These are phyloP conservation scores for Hemithea aestivaria DNA, from an alignment of 2,888 invertebrate genomes.

Conservation along the genomic window DNA sequence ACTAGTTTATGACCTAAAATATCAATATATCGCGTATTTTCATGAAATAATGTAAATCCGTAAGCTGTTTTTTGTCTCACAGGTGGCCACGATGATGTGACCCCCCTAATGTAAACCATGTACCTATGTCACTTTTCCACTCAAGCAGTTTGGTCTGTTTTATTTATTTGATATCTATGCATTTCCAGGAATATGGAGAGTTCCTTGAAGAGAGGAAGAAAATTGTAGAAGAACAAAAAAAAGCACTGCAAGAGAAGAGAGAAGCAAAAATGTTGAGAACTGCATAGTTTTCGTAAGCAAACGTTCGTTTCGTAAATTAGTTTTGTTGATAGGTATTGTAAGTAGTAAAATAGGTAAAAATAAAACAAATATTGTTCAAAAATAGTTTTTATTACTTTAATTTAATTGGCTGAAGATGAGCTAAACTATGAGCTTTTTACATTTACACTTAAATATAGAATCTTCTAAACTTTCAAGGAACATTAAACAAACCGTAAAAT, in stretches of 20 bases:
- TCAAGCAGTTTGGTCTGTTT: neutral
- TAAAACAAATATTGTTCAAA: conserved; percentile 21
- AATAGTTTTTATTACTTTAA: conserved; percentile 25
- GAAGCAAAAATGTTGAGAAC: conserved; percentile 95
- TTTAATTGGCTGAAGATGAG: conserved; percentile 21
- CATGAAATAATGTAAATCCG: too few species aligned
- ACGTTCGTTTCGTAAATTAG: conserved; percentile 16
- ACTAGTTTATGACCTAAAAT: too few species aligned
- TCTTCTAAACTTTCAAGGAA: conserved; percentile 2
- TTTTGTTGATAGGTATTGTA: conserved; percentile 21
- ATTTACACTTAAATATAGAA: conserved; percentile 5
- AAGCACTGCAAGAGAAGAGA: conserved; percentile 87
- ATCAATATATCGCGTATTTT: too few species aligned
- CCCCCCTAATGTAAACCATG: too few species aligned
- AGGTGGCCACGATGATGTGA: too few species aligned
- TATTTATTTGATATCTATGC: neutral
- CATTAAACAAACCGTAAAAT: conserved; percentile 2
- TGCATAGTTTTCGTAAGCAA: conserved; percentile 63
- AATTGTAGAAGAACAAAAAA: conserved; percentile 85
- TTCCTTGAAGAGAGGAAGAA: conserved; percentile 88
- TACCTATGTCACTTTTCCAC: too few species aligned
- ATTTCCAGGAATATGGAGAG: conserved; percentile 84
- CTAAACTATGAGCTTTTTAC: conserved; percentile 7
- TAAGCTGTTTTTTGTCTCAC: too few species aligned
- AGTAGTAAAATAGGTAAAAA: conserved; percentile 26